These are phyloP conservation scores for Meteorus colon DNA, from an alignment of 2,888 invertebrate genomes.

Conservation along the genomic window DNA sequence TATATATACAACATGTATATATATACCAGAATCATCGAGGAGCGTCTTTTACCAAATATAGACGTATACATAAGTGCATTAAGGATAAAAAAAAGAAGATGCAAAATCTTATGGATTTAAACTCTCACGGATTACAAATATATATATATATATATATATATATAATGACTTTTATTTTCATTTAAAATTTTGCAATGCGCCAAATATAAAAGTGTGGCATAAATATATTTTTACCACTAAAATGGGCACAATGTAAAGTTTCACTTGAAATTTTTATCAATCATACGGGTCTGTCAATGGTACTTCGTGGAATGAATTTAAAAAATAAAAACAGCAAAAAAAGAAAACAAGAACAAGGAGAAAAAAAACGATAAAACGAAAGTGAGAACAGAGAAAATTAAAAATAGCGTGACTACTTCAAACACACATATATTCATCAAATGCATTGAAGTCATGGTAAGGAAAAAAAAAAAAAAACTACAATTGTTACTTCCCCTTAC, in stretches of 20 bases:
- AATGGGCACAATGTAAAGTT: conserved; percentile 23
- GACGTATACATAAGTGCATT: not conserved
- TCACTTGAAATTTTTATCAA: conserved; percentile 21
- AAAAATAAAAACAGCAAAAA: not conserved
- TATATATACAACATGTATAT: not conserved
- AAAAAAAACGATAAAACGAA: not conserved
- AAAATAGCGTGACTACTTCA: conserved; percentile 15
- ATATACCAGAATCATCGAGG: not conserved
- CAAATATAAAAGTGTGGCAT: conserved; percentile 11
- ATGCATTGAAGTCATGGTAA: not conserved
- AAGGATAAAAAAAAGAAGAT: conserved; percentile 9
- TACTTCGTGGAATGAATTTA: not conserved
- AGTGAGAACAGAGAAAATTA: not conserved
- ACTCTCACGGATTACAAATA: not conserved
- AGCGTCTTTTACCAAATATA: conserved; percentile 32
- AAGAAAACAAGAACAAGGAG: not conserved
- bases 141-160: too few relatives aligned
- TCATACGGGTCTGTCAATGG: not conserved
- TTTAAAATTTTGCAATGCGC: not conserved
- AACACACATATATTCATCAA: not conserved
- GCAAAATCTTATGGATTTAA: not conserved
- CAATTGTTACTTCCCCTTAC: not conserved
- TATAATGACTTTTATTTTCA: not conserved
- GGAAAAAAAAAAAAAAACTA: not conserved
- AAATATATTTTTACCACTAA: not conserved